Evolutionary conservation across 2,797 vertebrate species (phyloP).

Genomic region (Gadopsis bispinosus): DNA sequence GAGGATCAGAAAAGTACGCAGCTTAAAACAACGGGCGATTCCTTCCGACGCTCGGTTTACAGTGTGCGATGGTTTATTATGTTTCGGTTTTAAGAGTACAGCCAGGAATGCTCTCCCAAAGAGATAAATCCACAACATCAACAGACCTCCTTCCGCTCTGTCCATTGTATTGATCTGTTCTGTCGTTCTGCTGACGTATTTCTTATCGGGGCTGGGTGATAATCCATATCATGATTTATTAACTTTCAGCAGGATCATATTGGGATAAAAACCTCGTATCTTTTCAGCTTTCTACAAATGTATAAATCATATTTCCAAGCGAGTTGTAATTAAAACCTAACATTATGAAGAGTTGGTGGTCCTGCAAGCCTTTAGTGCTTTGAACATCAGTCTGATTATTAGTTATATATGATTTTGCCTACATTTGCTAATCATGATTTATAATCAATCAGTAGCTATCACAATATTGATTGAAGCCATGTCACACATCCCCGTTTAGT

Average conservation of each 20-base stretch:
- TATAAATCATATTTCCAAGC: neutral
- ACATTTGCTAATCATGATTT: neutral
- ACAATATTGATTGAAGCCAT: neutral
- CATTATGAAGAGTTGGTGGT: neutral
- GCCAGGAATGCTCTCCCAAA: neutral
- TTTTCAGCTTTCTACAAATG: neutral
- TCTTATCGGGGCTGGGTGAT: too few relatives aligned
- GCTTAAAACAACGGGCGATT: neutral
- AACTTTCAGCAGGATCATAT: neutral
- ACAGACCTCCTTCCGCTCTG: constrained; percentile 14
- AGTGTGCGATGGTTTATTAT: constrained; percentile 21
- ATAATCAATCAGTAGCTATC: neutral
- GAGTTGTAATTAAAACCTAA: neutral
- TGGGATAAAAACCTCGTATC: neutral
- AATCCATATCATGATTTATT: neutral
- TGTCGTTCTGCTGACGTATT: neutral
- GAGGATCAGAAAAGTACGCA: neutral
- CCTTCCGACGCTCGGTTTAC: constrained; percentile 4
- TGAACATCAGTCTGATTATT: neutral
- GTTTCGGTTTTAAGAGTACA: constrained; percentile 32
- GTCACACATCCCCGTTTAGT: neutral
- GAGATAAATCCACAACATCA: neutral
- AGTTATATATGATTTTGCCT: neutral
- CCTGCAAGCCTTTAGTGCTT: neutral
- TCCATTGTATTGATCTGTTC: neutral